Conservation (phyloP, 2,797 vertebrate genomes). For the Paratrypauchen microcephalus region DNA sequence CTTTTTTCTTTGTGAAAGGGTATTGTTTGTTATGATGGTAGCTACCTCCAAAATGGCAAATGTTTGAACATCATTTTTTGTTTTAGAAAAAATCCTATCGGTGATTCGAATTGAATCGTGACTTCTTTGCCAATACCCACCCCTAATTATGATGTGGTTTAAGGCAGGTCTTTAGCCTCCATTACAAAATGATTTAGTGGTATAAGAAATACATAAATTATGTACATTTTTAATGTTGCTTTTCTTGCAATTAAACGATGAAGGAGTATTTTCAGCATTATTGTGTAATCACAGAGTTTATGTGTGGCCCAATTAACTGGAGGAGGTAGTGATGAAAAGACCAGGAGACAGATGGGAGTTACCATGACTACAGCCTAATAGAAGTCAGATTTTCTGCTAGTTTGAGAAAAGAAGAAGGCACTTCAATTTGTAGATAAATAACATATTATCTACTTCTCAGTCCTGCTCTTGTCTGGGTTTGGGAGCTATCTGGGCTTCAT, state of each 20-base stretch:
- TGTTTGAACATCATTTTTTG: too few species aligned
- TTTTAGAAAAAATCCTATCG: too few species aligned
- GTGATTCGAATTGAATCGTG: too few species aligned
- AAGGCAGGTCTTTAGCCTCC: background rate
- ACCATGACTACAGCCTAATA: conserved; percentile 61
- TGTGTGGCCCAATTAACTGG: conserved; percentile 45
- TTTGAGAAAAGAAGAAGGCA: conserved; percentile 42
- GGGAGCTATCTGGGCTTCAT: conserved; percentile 30
- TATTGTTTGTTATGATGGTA: too few species aligned
- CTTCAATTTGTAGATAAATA: conserved; percentile 46
- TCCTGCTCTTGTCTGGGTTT: conserved; percentile 27
- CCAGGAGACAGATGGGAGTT: conserved; percentile 49
- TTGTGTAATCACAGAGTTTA: conserved; percentile 27
- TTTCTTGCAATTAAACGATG: conserved; percentile 13
- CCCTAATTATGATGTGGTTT: too few species aligned
- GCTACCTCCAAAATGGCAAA: too few species aligned
- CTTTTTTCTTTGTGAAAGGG: too few species aligned
- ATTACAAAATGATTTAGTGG: background rate
- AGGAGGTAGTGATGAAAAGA: conserved; percentile 32
- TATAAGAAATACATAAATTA: too few species aligned
- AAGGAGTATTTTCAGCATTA: conserved; percentile 20
- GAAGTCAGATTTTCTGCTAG: conserved; percentile 35
- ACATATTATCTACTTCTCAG: conserved; percentile 34
- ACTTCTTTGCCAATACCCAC: too few species aligned
- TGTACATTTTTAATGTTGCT: background rate